Evolutionary conservation across 2,888 invertebrate genomes (phyloP), one percentile per base, ranked within the genome.

Genomic region (Abscondita cerata): DNA sequence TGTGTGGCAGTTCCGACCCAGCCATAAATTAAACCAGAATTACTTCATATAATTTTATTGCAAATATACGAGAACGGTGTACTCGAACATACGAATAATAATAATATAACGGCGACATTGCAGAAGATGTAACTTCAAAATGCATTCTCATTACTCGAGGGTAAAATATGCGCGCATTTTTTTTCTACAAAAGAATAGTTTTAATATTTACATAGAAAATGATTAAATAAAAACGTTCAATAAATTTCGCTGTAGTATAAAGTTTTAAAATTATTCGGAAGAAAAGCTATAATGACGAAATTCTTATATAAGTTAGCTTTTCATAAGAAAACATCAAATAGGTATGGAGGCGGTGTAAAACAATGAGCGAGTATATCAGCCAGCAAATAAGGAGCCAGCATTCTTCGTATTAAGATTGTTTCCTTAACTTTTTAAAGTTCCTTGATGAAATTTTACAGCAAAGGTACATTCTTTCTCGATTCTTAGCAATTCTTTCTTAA

Each of bases 1-100:
- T 72, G 72, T 76, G 74, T 75, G 74, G 72, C 72, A 69, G 70
- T 68, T 69, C 69, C 64, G 66, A 65, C 68, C 65, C 72, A 52
- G 70, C 66, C 70, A 77, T 78, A 78, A 78, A 77, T 78, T 78
- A 77, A 76, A 74, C 74, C 69, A 71, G 72, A 76, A 76, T 77
- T 76, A 75, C 74, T 75, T 73, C 69, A 73, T 74, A 75, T 73
- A 73, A 75, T 72, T 74, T 68, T 69, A 68, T 68, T 68, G 68
- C 71, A 73, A 73, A 73, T 73, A 72, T 72, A 70, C 70, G 72
- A 71, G 68, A 11, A 70, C 61, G 56, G 57, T 55, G 59, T 54
- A 59, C 59, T 61, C 57, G 58, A 64, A 64, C 64, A n/a, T n/a
- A 61, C 61, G 58, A 64, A 61, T 61, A 60, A 61, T 51, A 64